A percentile compares a stretch with the other conserved stretches of the same genome.
Conservation (phyloP, 2,888 invertebrate species). For the Metellina segmentata region DNA sequence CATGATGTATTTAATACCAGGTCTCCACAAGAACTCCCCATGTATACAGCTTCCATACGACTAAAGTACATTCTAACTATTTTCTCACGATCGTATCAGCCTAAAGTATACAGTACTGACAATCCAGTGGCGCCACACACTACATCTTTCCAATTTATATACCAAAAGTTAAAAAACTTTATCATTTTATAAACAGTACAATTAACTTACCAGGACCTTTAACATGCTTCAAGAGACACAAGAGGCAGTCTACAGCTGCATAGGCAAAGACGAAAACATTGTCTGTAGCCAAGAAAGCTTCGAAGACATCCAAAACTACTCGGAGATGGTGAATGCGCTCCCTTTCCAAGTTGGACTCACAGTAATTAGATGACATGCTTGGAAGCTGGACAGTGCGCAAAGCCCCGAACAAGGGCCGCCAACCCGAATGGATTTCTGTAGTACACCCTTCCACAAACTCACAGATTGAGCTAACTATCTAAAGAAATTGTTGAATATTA, state of each 20-base stretch:
- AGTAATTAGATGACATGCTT: neutral
- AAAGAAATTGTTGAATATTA: neutral
- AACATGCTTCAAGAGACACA: conserved; percentile 90
- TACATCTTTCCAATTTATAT: too few relatives aligned
- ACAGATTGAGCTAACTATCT: conserved; percentile 96
- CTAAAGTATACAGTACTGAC: too few relatives aligned
- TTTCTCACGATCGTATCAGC: too few relatives aligned
- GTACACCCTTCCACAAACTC: conserved; percentile 97
- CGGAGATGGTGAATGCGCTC: conserved; percentile 78
- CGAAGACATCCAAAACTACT: conserved; percentile 90
- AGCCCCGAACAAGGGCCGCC: conserved; percentile 97
- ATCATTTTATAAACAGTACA: neutral
- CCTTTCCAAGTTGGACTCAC: conserved; percentile 59
- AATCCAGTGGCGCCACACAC: too few relatives aligned
- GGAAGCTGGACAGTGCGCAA: conserved; percentile 88
- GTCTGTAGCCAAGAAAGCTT: conserved; percentile 94
- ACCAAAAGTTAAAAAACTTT: too few relatives aligned
- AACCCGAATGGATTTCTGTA: conserved; percentile 95
- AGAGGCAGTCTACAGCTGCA: conserved; percentile 95
- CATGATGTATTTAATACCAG: too few relatives aligned
- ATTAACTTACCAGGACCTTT: conserved; percentile 85
- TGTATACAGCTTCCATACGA: too few relatives aligned
- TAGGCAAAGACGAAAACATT: conserved; percentile 96
- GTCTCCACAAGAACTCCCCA: too few relatives aligned
- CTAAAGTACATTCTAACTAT: too few relatives aligned